Conservation (phyloP, 2,888 invertebrate genomes). For the Cephus runcator region DNA sequence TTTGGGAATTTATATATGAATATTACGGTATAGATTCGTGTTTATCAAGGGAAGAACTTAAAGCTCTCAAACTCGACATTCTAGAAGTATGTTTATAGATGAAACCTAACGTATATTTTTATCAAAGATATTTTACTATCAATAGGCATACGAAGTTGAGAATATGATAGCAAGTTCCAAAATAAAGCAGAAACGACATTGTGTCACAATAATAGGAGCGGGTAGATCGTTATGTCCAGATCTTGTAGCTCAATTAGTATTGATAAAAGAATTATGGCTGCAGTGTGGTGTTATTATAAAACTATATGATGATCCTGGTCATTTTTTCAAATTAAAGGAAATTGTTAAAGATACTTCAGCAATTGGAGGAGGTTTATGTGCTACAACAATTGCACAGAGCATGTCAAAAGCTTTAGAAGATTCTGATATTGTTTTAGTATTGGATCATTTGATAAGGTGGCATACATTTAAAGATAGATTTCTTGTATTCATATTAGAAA, state of each 20-base stretch:
- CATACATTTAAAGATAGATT: constrained; percentile 6
- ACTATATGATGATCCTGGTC: constrained; percentile 47
- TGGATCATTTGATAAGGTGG: constrained; percentile 64
- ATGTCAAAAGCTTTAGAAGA: constrained; percentile 66
- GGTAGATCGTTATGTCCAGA: constrained; percentile 39
- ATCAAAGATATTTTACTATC: not conserved
- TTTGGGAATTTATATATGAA: constrained; percentile 72
- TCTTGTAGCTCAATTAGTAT: constrained; percentile 49
- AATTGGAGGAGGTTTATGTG: constrained; percentile 29
- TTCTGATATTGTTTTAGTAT: constrained; percentile 68
- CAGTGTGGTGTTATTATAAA: constrained; percentile 44
- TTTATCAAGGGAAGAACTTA: constrained; percentile 50
- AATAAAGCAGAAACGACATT: constrained; percentile 19
- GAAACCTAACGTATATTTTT: not conserved
- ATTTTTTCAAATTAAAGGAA: constrained; percentile 39
- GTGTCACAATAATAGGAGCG: constrained; percentile 51
- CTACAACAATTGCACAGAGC: constrained; percentile 64
- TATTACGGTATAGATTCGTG: constrained; percentile 68
- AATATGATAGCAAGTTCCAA: constrained; percentile 22
- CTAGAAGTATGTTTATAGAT: not conserved
- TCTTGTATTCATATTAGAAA: not conserved
- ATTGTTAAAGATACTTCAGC: constrained; percentile 32
- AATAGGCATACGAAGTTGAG: constrained; percentile 23
- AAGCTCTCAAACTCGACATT: constrained; percentile 44
- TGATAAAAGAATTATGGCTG: constrained; percentile 39